Base-by-base conservation (phyloP, 2,888 invertebrate species). In the Heteromurus nitidus region DNA sequence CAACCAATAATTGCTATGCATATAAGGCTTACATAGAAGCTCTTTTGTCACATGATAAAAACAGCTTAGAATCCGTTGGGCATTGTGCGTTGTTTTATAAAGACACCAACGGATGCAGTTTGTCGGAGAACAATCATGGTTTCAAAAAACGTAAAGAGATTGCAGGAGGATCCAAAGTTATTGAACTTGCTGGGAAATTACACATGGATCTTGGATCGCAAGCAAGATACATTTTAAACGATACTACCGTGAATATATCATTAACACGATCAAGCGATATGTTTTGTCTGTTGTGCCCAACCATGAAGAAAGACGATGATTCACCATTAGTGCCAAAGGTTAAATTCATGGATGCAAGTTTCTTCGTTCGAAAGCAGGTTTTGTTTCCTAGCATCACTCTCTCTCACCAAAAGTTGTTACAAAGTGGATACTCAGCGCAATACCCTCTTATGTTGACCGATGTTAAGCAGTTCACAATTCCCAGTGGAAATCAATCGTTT, bases 401-500 rank as follows among this genome's bases (percentile, higher is more conserved):
- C 2, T 86, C 85, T 7, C 86, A 86, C 75, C 83, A 77, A 13
- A 80, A 70, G 31, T 70, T 84, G 1, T 24, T 87, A 16, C 70
- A 73, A 9, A 53, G 72, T 16, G 65, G 82, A 0, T 2, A 73
- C 20, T 77, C 75, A 5, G 86, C 86, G 0, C 85, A 84, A 74
- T 87, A 87, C 50, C 85, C 85, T 1, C 16, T 85, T 2, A 76
- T 26, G 2, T 9, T 85, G 3, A 76, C 82, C 7, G 75, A 86
- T 50, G 65, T 86, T 0, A 85, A 86, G 77, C 69, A 75, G 1
- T 85, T 83, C 47, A 85, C 84, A 3, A 81, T 88, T 18, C 84
- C 84, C 1, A n/a, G 42, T 22, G 84, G 84, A 7, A 82, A 87
- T 16, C 86, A 86, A 55, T 85, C 85, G 13, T 87, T 88, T 69